Conservation (phyloP, 2,113 vertebrate species). For the Cavia aperea region DNA sequence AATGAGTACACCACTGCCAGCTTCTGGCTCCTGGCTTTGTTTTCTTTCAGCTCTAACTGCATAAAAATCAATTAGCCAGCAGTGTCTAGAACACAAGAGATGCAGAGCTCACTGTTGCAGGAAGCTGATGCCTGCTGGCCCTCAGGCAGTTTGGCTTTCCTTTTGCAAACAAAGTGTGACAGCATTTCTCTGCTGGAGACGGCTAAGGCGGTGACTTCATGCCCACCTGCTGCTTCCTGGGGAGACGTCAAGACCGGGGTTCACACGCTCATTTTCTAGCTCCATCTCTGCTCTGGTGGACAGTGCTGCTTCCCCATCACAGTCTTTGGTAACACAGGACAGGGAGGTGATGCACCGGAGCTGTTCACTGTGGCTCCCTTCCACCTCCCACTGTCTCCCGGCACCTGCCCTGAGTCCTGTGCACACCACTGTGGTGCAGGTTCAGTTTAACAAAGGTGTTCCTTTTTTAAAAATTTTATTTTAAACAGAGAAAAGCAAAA, state of each 20-base stretch:
- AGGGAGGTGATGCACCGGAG: neutral
- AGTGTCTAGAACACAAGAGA: neutral
- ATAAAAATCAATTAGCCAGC: constrained; percentile 43
- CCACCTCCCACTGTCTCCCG: too few species aligned
- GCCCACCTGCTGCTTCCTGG: neutral
- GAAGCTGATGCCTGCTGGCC: neutral
- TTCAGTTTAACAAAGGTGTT: neutral
- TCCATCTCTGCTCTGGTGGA: neutral
- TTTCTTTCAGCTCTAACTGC: constrained; percentile 23
- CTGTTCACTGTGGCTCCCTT: neutral
- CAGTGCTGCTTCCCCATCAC: neutral
- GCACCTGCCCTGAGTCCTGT: neutral
- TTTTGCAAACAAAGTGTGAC: constrained; percentile 1
- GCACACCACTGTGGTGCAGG: neutral
- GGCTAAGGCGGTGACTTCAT: neutral
- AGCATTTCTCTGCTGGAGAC: neutral
- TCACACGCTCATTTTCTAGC: neutral
- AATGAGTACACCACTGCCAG: neutral
- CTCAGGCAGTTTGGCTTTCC: neutral
- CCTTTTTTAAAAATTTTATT: neutral
- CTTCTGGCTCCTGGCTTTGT: neutral
- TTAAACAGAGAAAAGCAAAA: neutral
- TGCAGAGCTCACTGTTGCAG: constrained; percentile 21
- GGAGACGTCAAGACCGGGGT: neutral
- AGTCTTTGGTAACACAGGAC: neutral